Base-by-base conservation (phyloP, 2,888 invertebrate genomes). In the Myopa testacea region DNA sequence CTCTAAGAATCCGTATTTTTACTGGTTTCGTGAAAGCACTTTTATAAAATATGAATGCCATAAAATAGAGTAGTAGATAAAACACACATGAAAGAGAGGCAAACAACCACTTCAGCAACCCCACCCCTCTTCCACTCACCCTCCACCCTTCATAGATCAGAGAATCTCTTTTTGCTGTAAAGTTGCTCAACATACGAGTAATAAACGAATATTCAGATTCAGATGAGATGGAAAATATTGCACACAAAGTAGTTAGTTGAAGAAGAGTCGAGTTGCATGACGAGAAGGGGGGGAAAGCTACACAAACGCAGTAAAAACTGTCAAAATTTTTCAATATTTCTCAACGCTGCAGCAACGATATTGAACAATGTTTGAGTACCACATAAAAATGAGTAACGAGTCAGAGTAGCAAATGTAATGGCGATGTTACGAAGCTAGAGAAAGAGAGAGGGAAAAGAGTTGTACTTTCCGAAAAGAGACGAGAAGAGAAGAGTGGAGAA, bases 351-450 rank as follows among this genome's bases (percentile, higher is more conserved):
- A 26, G 19, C 14, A 37, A 10, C n/a, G 50, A 50, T 69, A 69
- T 34, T 50, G 69, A 69, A 69, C 69, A 69, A 50, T 69, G 65
- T 65, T 65, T 16, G 65, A 65, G 65, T 65, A 65, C 14, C 26
- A 14, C 38, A 65, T 38, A 65, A 26, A 65, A 65, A 65, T 10
- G 16, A 37, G 12, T 63, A 10, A 37, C 26, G 63, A 63, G 63
- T 19, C 16, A 16, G 16, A 60, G 60, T 60, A 16, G 16, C 10
- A 10, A 45, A 45, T 55, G 55, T n/a, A 63, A 63, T 10, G 34
- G 37, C 0, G 1, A 19, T 26, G 3, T 19, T 55, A 2, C 12
- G 16, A 16, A 16, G 60, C 16, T 2, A 60, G 19, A 19, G 60
- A 12, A 12, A 19, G 6, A 62, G 6, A 62, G 26, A n/a, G n/a